phyloP scores from a whole-genome alignment of 2,797 vertebrate genomes.

The Schizothorax lantsangensis region DNA sequence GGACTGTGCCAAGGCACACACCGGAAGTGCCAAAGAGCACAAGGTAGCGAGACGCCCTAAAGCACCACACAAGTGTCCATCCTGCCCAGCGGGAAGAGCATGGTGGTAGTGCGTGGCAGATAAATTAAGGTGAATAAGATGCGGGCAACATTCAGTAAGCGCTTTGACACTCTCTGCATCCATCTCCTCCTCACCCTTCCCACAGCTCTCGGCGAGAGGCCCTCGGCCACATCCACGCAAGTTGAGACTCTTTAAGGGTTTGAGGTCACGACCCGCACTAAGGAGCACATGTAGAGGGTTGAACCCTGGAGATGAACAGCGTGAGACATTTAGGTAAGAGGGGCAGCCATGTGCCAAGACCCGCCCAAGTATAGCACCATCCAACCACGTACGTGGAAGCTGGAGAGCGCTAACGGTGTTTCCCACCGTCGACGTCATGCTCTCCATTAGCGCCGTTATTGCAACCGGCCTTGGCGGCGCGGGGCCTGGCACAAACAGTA shows the following conservation, averaged over 20 bases:
- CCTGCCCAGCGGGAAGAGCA: conserved; percentile 71
- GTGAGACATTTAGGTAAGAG: conserved; percentile 92
- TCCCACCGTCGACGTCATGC: conserved; percentile 80
- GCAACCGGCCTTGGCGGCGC: conserved; percentile 85
- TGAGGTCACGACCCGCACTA: conserved; percentile 83
- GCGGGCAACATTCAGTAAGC: conserved; percentile 81
- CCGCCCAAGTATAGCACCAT: conserved; percentile 84
- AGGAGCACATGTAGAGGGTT: conserved; percentile 84
- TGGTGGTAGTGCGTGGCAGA: conserved; percentile 94
- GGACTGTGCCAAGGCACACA: conserved; percentile 84
- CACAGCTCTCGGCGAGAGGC: conserved; percentile 82
- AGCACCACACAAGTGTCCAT: conserved; percentile 87
- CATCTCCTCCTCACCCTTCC: conserved; percentile 87
- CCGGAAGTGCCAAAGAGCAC: conserved; percentile 86
- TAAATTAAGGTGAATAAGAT: conserved; percentile 90
- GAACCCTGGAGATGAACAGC: conserved; percentile 85
- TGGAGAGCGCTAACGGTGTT: conserved; percentile 85
- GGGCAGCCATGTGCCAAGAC: conserved; percentile 89
- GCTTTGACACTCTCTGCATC: conserved; percentile 82
- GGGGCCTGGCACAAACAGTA: conserved; percentile 91
- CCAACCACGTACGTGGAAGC: conserved; percentile 92
- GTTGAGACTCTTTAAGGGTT: conserved; percentile 88
- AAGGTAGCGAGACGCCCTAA: conserved; percentile 83
- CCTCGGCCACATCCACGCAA: conserved; percentile 90
- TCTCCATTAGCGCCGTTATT: conserved; percentile 85